Conservation (phyloP, 1,140 invertebrate genomes). For the Anastrepha obliqua region DNA sequence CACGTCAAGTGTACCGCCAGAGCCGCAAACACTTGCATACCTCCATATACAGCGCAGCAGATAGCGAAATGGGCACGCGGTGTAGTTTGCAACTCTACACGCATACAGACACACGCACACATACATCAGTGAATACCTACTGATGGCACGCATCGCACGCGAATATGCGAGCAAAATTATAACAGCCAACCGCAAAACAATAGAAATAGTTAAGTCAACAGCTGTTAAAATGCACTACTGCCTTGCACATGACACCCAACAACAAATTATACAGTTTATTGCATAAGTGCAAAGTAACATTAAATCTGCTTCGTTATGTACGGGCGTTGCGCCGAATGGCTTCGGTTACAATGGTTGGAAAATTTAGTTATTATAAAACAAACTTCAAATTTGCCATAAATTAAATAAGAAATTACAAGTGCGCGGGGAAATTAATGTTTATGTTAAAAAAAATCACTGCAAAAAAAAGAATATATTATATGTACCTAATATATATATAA, state of each 20-base stretch:
- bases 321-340: not conserved
- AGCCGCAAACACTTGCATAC: not conserved
- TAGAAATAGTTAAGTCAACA: slow-evolving; percentile 8
- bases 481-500: too few relatives aligned
- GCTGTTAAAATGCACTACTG: not conserved
- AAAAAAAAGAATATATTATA: too few relatives aligned
- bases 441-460: too few relatives aligned
- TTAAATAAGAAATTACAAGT: too few relatives aligned
- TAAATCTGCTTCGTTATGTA: not conserved
- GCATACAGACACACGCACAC: not conserved
- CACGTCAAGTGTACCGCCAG: slow-evolving; percentile 26
- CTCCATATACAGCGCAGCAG: not conserved
- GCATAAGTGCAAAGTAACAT: not conserved
- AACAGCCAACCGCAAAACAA: slow-evolving; percentile 8
- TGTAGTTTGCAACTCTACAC: not conserved
- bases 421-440: too few relatives aligned
- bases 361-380: too few relatives aligned
- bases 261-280: not conserved
- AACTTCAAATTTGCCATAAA: too few relatives aligned
- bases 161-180: not conserved
- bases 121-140: not conserved
- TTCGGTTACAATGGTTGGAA: too few relatives aligned
- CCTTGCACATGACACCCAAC: not conserved
- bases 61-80: too few relatives aligned
- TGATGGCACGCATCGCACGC: not conserved